Percentiles rank a stretch among this genome's conserved stretches.
phyloP scores from a whole-genome alignment of 2,888 invertebrate species.

The Ctena decussata region DNA sequence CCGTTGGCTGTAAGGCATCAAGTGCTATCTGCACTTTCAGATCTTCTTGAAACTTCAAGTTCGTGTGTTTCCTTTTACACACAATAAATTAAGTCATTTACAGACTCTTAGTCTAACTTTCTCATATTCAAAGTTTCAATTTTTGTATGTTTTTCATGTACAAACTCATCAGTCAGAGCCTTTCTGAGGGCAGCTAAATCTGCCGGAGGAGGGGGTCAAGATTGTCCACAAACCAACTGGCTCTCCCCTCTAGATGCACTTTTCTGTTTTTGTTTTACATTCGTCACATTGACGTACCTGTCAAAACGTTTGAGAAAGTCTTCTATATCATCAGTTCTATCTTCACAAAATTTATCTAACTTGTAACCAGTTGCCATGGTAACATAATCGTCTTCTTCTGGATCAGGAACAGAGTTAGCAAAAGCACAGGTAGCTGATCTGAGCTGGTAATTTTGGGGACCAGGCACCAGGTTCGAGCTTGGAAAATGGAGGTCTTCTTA shows the following conservation, averaged over 20 bases:
- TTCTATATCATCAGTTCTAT: not conserved
- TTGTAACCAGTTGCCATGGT: too few relatives aligned
- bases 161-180: not conserved
- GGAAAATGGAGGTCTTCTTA: too few relatives aligned
- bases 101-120: not conserved
- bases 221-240: conserved; percentile 7
- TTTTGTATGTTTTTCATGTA: not conserved
- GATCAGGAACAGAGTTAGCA: too few relatives aligned
- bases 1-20: not conserved
- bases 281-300: not conserved
- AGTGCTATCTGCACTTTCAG: not conserved
- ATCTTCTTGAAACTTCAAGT: not conserved
- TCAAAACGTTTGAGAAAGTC: conserved; percentile 8
- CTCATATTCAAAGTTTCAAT: conserved; percentile 8
- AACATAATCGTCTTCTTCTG: too few relatives aligned
- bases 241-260: conserved; percentile 3
- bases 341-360: not conserved
- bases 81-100: not conserved
- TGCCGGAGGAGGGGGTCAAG: not conserved
- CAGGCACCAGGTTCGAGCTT: too few relatives aligned
- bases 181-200: not conserved
- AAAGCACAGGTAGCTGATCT: too few relatives aligned
- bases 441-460: too few relatives aligned
- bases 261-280: not conserved
- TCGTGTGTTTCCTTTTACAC: not conserved